Base-by-base conservation (phyloP, 2,113 vertebrate species). In the Epinephelus lanceolatus region DNA sequence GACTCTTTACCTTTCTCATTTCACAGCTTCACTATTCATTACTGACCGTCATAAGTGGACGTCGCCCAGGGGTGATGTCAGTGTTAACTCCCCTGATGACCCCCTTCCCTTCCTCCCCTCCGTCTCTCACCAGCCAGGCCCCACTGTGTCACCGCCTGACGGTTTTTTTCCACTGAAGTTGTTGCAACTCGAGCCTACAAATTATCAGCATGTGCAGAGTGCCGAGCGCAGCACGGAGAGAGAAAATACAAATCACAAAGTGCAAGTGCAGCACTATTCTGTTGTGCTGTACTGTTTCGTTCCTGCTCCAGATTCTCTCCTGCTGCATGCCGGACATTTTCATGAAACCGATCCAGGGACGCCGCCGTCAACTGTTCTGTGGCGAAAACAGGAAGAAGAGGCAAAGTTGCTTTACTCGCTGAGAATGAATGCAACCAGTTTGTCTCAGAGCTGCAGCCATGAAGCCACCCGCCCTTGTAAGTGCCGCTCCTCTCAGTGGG, bases 21-120 rank as follows among this genome's bases (percentile, higher is more conserved):
- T 88, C 92, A 91, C 85, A 83, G 11, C 82, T 87, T 94, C 93
- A 78, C 87, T 68, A 37, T 81, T 86, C 88, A 88, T 88, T 73
- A 83, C 84, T 12, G 37, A 66, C 71, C 40, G 51, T 59, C 66
- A n/a, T 70, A 51, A 88, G 73, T 42, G 71, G 77, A 84, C 6
- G 53, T 86, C 18, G 21, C 90, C 80, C 67, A 10, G 18, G 52
- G 87, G 49, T 72, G 76, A 63, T 73, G 85, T 83, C 61, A 21
- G 47, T 42, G 59, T 76, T 70, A 81, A 84, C 69, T 66, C 73
- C 71, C 37, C 71, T 11, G 33, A 49, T 56, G 61, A 67, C 76
- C 63, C 47, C n/a, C 19, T 37, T 7, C 30, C 57, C 37, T 56
- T 23, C n/a, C 56, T 7, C 66, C 57, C 65, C 68, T 3, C n/a